Evolutionary conservation across 2,113 vertebrate genomes (phyloP).

Genomic region (Oenanthe melanoleuca): DNA sequence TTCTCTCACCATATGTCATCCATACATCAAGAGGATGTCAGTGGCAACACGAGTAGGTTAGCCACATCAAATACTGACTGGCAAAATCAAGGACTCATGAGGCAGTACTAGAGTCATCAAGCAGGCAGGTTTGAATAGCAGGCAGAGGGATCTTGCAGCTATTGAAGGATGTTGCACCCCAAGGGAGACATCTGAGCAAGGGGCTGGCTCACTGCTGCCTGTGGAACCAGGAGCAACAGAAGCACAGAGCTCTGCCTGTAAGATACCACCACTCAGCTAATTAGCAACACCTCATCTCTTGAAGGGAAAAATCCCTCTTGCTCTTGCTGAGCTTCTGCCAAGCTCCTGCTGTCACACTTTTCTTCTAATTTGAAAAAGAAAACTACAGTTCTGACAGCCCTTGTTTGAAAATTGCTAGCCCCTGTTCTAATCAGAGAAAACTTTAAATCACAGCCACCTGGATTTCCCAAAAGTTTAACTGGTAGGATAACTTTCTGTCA

Average conservation of each 20-base stretch:
- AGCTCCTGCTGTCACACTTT: neutral
- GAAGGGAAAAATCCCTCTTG: neutral
- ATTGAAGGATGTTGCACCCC: neutral
- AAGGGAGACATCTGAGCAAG: neutral
- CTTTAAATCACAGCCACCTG: neutral
- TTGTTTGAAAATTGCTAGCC: neutral
- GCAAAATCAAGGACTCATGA: neutral
- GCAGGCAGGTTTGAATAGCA: neutral
- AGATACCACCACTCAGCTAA: neutral
- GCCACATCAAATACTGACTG: neutral
- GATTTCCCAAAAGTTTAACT: constrained; percentile 17
- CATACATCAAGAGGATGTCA: neutral
- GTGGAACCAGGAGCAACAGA: neutral
- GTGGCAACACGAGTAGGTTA: neutral
- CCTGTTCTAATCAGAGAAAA: constrained; percentile 10
- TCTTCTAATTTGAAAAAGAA: neutral
- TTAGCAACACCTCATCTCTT: neutral
- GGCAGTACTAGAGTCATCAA: neutral
- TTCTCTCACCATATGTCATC: neutral
- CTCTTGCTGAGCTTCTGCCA: neutral
- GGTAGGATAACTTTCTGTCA: constrained; percentile 21
- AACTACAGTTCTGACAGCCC: neutral
- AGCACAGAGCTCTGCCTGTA: neutral
- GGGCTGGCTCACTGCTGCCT: neutral
- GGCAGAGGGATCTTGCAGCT: neutral